phyloP scores from a whole-genome alignment of 2,113 vertebrate genomes.

The Loxodonta africana region DNA sequence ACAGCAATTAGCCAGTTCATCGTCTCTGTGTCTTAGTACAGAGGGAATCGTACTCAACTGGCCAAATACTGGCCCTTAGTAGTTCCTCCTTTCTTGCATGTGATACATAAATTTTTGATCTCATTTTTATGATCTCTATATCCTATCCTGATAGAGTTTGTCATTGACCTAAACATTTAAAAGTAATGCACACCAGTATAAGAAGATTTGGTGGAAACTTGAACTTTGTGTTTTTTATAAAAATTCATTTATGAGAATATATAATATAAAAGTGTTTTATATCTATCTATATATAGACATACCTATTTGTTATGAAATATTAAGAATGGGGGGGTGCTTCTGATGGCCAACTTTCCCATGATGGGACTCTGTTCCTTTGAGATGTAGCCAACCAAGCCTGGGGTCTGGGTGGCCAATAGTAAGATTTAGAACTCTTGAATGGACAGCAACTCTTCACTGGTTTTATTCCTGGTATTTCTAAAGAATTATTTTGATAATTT shows the following conservation, averaged over 20 bases:
- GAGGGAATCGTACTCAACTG: constrained; percentile 70
- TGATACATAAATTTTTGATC: constrained; percentile 47
- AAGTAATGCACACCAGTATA: constrained; percentile 59
- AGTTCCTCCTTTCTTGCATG: constrained; percentile 71
- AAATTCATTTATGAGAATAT: constrained; percentile 67
- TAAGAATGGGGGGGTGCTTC: constrained; percentile 33
- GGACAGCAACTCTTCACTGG: constrained; percentile 64
- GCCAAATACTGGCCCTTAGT: constrained; percentile 61
- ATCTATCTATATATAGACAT: constrained; percentile 25
- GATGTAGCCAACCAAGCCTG: constrained; percentile 20
- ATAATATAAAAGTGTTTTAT: constrained; percentile 63
- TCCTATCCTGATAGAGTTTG: constrained; percentile 26
- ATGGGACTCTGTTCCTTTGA: constrained; percentile 56
- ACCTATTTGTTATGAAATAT: constrained; percentile 71
- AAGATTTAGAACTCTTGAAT: constrained; percentile 67
- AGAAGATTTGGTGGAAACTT: constrained; percentile 50
- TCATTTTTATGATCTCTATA: constrained; percentile 50
- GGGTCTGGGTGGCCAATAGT: constrained; percentile 39
- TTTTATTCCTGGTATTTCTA: constrained; percentile 75
- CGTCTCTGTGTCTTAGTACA: constrained; percentile 63
- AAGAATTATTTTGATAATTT: constrained; percentile 83
- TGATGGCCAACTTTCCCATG: constrained; percentile 41
- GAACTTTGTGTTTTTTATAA: constrained; percentile 72
- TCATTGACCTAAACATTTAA: constrained; percentile 57
- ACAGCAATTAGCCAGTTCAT: constrained; percentile 79